Base-by-base conservation (phyloP, 2,888 invertebrate genomes). In the Synanthedon andrenaeformis region DNA sequence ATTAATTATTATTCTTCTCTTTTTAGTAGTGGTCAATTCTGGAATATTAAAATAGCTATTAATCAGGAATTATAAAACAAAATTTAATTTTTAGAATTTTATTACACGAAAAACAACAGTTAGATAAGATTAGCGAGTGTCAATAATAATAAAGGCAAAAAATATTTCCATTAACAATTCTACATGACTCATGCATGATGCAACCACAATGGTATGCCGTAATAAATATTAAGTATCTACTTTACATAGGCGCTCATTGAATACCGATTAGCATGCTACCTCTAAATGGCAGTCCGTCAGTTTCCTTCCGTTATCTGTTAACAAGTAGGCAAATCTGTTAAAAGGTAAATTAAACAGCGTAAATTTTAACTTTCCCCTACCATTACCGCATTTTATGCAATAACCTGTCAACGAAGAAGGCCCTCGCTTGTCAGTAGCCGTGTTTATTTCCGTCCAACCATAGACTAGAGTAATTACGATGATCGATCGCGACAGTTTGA, bases 401-500 rank as follows among this genome's bases (percentile, higher is more conserved):
- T 52, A 14, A 28, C 23, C 14, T 42, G 62, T 69, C 67, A 76
- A 23, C 23, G 23, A 79, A 79, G 73, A 76, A 57, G 60, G 75
- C 74, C 76, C 75, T 77, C 72, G 72, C 73, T 72, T 80, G 79
- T 80, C 76, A 49, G 17, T 45, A 13, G 61, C 60, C 61, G 61
- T 73, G 76, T 80, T 81, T 80, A 75, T 74, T 76, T 71, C 70
- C 69, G 64, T 64, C 62, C 35, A 59, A 59, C 59, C 59, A 71
- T 75, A 74, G 61, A 67, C 67, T 67, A 58, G 62, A 58, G 62
- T 70, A 67, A 71, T 78, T 74, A 76, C 64, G 62, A 73, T 84
- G 82, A 85, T 83, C 74, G 81, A 84, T 84, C 69, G 75, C 72
- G 74, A 72, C 72, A 72, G 66, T 64, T 56, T 60, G 53, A 68